Evolutionary conservation across 2,797 vertebrate species (phyloP).

Genomic region (Buceros bicornis): DNA sequence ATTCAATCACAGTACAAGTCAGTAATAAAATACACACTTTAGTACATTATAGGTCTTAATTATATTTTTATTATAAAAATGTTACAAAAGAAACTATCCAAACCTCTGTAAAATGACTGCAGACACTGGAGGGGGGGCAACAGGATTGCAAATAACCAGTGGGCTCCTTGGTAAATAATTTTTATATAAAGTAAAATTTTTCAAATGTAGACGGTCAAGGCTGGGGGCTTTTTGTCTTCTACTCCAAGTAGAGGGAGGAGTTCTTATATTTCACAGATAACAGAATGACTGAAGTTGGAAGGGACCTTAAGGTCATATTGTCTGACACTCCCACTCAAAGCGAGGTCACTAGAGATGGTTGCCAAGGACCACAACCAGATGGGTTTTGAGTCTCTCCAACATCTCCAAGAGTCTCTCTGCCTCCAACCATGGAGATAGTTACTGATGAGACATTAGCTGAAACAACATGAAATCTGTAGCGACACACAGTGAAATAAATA

Average conservation of each 20-base stretch:
- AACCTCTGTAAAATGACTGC: background rate
- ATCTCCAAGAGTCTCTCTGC: too few relatives aligned
- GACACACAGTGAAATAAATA: background rate
- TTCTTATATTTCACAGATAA: background rate
- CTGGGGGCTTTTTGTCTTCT: background rate
- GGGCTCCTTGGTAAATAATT: background rate
- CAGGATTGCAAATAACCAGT: background rate
- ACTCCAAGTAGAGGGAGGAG: background rate
- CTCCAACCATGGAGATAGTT: background rate
- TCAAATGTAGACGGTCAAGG: background rate
- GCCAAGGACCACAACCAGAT: too few relatives aligned
- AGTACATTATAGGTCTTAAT: background rate
- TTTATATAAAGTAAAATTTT: background rate
- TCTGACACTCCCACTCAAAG: background rate
- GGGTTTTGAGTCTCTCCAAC: background rate
- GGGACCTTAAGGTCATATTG: background rate
- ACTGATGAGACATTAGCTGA: background rate
- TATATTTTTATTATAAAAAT: conserved; percentile 51
- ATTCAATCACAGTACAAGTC: background rate
- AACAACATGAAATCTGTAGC: background rate
- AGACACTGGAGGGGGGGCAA: background rate
- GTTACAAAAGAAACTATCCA: conserved; percentile 9
- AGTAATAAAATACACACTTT: conserved; percentile 32
- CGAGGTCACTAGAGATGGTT: background rate
- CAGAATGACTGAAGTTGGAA: background rate